Evolutionary conservation across 2,888 invertebrate species (phyloP), one percentile per base, ranked within the genome.

Genomic region (Augiades crinisus): DNA sequence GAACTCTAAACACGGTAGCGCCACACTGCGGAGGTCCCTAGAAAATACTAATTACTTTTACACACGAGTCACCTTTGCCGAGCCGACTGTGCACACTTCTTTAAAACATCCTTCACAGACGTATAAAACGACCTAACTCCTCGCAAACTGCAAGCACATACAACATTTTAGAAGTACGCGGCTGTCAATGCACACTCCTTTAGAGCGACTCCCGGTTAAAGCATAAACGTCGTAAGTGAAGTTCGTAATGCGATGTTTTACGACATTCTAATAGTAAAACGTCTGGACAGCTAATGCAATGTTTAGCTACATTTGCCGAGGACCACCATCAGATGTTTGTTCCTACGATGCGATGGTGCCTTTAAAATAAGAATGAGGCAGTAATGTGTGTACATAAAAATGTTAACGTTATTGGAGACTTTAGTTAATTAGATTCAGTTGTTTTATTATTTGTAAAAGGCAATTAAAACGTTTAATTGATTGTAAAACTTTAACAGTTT

Each of bases 251-350:
- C 14, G 17, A 16, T 31, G 17, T 27, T 62, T 62, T 80, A 66
- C 21, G 63, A 21, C 69, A 33, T 77, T 78, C 67, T 64, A 34
- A 6, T 47, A 55, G 57, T 56, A 56, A 49, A 52, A 30, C 56
- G 63, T 65, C 64, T 59, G 53, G 59, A 64, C 60, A 66, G 67
- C 78, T 81, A 81, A 81, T 80, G 80, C 72, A 62, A 58, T 81
- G 76, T 82, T 82, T 81, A 74, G 78, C 74, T 62, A 67, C 63
- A 60, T 30, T 53, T 41, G 46, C 37, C 37, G 40, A 60, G 64
- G 88, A 87, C 88, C 88, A 88, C 88, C 88, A 64, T 70, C 72
- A 65, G 72, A 64, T 85, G 80, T 87, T 88, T 87, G 73, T 74
- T 67, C 65, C 76, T 69, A 72, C 62, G 71, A 43, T 41, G 71